These are phyloP conservation scores for Apogon hyalosoma DNA, from an alignment of 2,797 vertebrate genomes.

Conservation along the genomic window DNA sequence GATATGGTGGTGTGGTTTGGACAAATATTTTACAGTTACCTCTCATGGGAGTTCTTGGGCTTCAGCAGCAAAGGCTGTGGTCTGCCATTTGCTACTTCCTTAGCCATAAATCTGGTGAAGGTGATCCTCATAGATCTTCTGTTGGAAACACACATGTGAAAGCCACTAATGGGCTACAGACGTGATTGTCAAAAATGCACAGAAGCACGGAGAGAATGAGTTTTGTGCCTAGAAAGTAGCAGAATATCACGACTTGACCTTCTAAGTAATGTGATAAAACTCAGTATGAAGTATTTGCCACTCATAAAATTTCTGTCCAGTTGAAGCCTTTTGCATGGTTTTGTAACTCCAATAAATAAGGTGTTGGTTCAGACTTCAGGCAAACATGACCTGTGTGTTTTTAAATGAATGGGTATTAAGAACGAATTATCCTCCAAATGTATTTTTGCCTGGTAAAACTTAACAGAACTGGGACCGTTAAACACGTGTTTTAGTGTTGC, in stretches of 20 bases:
- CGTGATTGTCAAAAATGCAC: conserved; percentile 37
- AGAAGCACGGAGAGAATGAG: conserved; percentile 30
- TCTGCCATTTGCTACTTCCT: conserved; percentile 64
- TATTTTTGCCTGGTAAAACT: conserved; percentile 23
- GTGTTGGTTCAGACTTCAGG: conserved; percentile 8
- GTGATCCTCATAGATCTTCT: conserved; percentile 55
- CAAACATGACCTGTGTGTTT: conserved; percentile 21
- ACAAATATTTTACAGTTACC: conserved; percentile 60
- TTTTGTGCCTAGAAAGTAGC: conserved; percentile 46
- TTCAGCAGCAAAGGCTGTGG: conserved; percentile 45
- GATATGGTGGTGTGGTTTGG: conserved; percentile 37
- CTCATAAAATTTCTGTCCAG: conserved; percentile 14
- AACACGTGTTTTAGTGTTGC: conserved; percentile 25
- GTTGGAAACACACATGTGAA: conserved; percentile 69
- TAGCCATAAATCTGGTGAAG: conserved; percentile 73
- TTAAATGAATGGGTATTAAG: conserved; percentile 7
- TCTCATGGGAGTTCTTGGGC: conserved; percentile 56
- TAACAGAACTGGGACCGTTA: conserved; percentile 29
- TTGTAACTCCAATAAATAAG: conserved; percentile 24
- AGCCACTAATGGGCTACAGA: conserved; percentile 34
- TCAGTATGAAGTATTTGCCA: conserved; percentile 21
- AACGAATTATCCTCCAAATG: conserved; percentile 23
- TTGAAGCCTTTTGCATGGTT: conserved; percentile 25
- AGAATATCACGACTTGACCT: conserved; percentile 45
- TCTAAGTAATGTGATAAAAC: conserved; percentile 44